Base-by-base conservation (phyloP, 2,797 vertebrate species). In the Hylomyscus alleni region DNA sequence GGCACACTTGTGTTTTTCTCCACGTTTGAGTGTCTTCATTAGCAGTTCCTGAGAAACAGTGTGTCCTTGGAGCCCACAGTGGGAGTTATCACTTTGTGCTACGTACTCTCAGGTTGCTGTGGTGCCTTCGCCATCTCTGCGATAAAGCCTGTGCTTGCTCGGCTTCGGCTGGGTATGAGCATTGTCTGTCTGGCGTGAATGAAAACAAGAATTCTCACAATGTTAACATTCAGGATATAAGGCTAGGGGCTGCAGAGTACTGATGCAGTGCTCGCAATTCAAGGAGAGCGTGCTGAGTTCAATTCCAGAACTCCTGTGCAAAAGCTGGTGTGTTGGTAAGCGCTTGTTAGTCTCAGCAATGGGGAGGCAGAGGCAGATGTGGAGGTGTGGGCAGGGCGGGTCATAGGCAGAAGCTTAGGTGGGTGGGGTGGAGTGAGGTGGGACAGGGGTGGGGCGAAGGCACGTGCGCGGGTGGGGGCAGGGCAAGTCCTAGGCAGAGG, bases 71-170 rank as follows among this genome's bases (percentile, higher is more conserved):
- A 75, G 22, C 24, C 62, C 72, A 31, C 0, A 0, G 77, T 4
- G 26, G 34, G 62, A 15, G 52, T 12, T 6, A 10, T 3, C 37
- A 22, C 10, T 52, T 8, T 19, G 77, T 56, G 50, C 15, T 44
- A 34, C 44, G 69, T 31, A 58, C 37, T 58, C 69, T 22, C n/a
- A 58, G 44, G 73, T 75, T 50, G 12, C 31, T 37, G 31, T 44
- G 4, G 2, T 17, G 20, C 40, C 88, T n/a, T n/a, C 8, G 73
- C 31, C 0, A 10, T 44, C 52, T 76, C 81, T 0, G 0, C 1
- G 5, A 24, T 15, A 50, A 58, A 1, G 50, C 1, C 0, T 0
- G 29, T 4, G 44, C 47, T 2, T 0, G 22, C 29, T 19, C 0
- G 44, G 24, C 54, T 9, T 19, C 0, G 44, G 24, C 54, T 9